phyloP scores from a whole-genome alignment of 2,113 vertebrate genomes.

The Osmerus eperlanus region DNA sequence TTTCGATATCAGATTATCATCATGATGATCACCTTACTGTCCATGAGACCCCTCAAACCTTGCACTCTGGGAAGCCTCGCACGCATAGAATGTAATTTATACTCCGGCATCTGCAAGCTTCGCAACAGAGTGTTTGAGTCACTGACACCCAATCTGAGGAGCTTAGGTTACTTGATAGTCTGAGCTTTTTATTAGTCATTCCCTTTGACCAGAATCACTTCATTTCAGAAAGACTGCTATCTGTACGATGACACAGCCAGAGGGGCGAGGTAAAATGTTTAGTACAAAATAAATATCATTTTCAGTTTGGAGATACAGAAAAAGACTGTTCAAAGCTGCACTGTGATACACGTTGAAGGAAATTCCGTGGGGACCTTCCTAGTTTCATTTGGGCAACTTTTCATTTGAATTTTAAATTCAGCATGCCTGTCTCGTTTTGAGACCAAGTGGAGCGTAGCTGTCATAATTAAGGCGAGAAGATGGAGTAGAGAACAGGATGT shows the following conservation, averaged over 20 bases:
- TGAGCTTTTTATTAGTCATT: too few species aligned
- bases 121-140: not conserved
- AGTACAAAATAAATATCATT: too few species aligned
- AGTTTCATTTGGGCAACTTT: not conserved
- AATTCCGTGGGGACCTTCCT: not conserved
- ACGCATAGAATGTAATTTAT: not conserved
- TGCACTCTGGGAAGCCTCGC: too few species aligned
- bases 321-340: not conserved
- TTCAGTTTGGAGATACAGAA: not conserved
- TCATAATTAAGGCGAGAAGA: conserved; percentile 4
- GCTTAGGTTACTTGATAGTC: too few species aligned
- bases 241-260: too few species aligned
- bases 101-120: not conserved
- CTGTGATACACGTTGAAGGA: not conserved
- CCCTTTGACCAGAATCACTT: too few species aligned
- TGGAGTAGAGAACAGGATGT: not conserved
- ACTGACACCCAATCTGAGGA: not conserved
- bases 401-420: not conserved
- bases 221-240: too few species aligned
- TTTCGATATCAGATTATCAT: not conserved
- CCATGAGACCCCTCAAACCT: not conserved
- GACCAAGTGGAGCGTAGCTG: conserved; percentile 4
- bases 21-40: not conserved
- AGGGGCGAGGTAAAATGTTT: too few species aligned
- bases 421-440: not conserved